phyloP scores from a whole-genome alignment of 2,797 vertebrate species.

The Eleutherodactylus coqui region DNA sequence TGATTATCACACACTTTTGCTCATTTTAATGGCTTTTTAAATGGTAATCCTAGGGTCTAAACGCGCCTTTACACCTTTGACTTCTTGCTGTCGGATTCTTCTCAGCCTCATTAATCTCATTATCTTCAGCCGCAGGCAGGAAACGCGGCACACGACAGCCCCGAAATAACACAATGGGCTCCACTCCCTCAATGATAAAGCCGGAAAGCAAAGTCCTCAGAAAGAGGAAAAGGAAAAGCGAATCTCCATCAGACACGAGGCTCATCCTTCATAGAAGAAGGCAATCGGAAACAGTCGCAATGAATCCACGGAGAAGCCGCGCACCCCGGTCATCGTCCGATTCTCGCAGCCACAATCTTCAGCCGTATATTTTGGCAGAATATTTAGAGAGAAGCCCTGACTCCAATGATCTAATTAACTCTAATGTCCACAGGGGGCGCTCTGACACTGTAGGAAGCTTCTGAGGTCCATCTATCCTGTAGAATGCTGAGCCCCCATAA shows the following conservation, averaged over 20 bases:
- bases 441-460: too few species aligned
- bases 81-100: not conserved
- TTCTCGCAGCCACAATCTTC: too few species aligned
- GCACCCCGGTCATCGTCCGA: too few species aligned
- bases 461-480: too few species aligned
- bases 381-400: too few species aligned
- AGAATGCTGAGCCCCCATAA: too few species aligned
- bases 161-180: slow-evolving; percentile 31
- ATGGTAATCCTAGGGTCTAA: too few species aligned
- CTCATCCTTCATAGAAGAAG: not conserved
- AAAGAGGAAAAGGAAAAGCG: not conserved
- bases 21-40: too few species aligned
- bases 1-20: too few species aligned
- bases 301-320: not conserved
- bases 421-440: too few species aligned
- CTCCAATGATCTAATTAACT: too few species aligned
- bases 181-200: not conserved
- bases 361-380: too few species aligned
- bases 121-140: not conserved
- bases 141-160: slow-evolving; percentile 43
- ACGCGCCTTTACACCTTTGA: not conserved
- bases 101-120: slow-evolving; percentile 12
- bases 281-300: not conserved
- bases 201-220: slow-evolving; percentile 21
- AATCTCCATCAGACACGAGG: not conserved